These are phyloP conservation scores for Scaptomyza hsui DNA, from an alignment of 1,140 invertebrate genomes.

Conservation along the genomic window DNA sequence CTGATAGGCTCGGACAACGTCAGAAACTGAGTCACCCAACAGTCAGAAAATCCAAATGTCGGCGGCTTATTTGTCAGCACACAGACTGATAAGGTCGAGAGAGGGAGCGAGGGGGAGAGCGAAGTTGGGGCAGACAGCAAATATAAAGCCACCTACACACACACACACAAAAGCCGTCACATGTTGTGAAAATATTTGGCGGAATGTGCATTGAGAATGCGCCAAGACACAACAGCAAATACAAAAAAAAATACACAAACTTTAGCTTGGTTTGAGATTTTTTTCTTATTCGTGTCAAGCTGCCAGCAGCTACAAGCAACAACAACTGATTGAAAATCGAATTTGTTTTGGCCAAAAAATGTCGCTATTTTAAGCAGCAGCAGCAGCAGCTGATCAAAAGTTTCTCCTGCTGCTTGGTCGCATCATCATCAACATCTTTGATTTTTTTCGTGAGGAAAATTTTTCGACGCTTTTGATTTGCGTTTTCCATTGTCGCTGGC, in stretches of 20 bases:
- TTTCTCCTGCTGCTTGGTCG: slow-evolving; percentile 23
- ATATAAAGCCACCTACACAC: slow-evolving; percentile 34
- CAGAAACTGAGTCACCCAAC: slow-evolving; percentile 36
- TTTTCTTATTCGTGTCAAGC: slow-evolving; percentile 29
- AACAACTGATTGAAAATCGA: slow-evolving; percentile 46
- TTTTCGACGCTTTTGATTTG: slow-evolving; percentile 71
- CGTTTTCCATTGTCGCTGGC: slow-evolving; percentile 77
- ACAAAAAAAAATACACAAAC: slow-evolving; percentile 2
- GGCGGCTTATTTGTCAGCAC: slow-evolving; percentile 27
- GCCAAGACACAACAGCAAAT: slow-evolving; percentile 16
- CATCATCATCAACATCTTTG: slow-evolving; percentile 32
- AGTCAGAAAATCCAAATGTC: slow-evolving; percentile 39
- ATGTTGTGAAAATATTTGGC: slow-evolving; percentile 46
- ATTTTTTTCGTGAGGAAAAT: slow-evolving; percentile 67
- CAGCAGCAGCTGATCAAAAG: slow-evolving; percentile 22
- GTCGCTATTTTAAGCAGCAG: slow-evolving; percentile 19
- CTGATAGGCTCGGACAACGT: slow-evolving; percentile 23
- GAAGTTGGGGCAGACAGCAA: slow-evolving; percentile 5
- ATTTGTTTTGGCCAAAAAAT: slow-evolving; percentile 19
- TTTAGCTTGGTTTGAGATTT: not conserved
- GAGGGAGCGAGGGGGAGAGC: not conserved
- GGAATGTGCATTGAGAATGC: slow-evolving; percentile 50
- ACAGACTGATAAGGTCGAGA: slow-evolving; percentile 9
- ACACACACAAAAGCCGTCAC: slow-evolving; percentile 38
- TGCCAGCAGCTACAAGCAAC: slow-evolving; percentile 16